phyloP scores from a whole-genome alignment of 1,140 invertebrate species.

The Chlorops oryzae region DNA sequence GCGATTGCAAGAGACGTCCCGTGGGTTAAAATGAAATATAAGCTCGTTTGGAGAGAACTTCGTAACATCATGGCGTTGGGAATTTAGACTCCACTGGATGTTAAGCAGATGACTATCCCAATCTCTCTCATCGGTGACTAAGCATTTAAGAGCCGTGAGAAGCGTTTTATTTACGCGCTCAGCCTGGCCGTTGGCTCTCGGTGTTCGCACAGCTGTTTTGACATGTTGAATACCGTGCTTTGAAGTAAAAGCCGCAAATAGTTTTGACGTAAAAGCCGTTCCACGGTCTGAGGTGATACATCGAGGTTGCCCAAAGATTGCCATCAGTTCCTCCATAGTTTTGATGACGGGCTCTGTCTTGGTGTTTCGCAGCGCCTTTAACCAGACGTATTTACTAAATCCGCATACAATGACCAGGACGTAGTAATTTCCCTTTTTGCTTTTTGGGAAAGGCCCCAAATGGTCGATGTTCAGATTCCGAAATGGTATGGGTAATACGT shows the following conservation, averaged over 20 bases:
- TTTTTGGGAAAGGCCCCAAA: conserved; percentile 1
- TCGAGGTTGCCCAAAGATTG: neutral
- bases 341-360: conserved; percentile 3
- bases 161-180: too few relatives aligned
- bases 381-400: neutral
- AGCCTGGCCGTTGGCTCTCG: neutral
- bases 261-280: conserved; percentile 4
- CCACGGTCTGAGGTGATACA: neutral
- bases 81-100: neutral
- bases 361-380: neutral
- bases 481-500: conserved; percentile 3
- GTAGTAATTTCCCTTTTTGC: conserved; percentile 1
- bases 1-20: neutral
- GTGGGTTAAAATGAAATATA: conserved; percentile 1
- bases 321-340: neutral
- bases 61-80: neutral
- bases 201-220: neutral
- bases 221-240: neutral
- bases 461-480: conserved; percentile 2
- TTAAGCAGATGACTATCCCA: neutral
- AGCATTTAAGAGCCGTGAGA: neutral
- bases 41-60: conserved; percentile 4
- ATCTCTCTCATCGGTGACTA: neutral
- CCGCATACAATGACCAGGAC: neutral
- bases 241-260: neutral